A percentile compares a stretch with the other conserved stretches of the same genome.
phyloP scores from a whole-genome alignment of 2,797 vertebrate genomes.

The Nyctalus aviator region DNA sequence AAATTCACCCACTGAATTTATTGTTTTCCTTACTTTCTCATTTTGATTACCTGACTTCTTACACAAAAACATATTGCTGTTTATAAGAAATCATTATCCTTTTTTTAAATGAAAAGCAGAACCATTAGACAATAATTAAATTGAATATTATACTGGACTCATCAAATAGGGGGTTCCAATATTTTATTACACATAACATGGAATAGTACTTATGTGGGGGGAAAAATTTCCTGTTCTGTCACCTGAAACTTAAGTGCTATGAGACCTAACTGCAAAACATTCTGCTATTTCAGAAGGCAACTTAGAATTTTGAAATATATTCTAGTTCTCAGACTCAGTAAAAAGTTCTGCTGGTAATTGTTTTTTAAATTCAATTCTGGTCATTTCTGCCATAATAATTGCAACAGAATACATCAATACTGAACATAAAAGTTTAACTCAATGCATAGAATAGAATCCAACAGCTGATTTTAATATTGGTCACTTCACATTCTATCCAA shows the following conservation, averaged over 20 bases:
- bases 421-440: not conserved
- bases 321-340: not conserved
- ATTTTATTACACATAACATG: slow-evolving; percentile 43
- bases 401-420: not conserved
- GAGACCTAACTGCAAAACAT: not conserved
- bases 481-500: not conserved
- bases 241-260: not conserved
- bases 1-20: slow-evolving; percentile 36
- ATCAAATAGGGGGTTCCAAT: not conserved
- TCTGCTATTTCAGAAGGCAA: slow-evolving; percentile 20
- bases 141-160: not conserved
- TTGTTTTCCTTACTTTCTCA: slow-evolving; percentile 27
- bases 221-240: not conserved
- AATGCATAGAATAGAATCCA: not conserved
- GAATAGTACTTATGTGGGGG: not conserved
- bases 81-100: not conserved
- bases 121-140: slow-evolving; percentile 8
- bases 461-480: not conserved
- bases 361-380: not conserved
- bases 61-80: not conserved
- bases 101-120: slow-evolving; percentile 42
- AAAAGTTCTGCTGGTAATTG: not conserved
- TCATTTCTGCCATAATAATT: not conserved
- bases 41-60: not conserved
- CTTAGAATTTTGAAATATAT: slow-evolving; percentile 14